A percentile compares a stretch with the other conserved stretches of the same genome.
phyloP scores from a whole-genome alignment of 2,888 invertebrate species.

The Argyra leucocephala region DNA sequence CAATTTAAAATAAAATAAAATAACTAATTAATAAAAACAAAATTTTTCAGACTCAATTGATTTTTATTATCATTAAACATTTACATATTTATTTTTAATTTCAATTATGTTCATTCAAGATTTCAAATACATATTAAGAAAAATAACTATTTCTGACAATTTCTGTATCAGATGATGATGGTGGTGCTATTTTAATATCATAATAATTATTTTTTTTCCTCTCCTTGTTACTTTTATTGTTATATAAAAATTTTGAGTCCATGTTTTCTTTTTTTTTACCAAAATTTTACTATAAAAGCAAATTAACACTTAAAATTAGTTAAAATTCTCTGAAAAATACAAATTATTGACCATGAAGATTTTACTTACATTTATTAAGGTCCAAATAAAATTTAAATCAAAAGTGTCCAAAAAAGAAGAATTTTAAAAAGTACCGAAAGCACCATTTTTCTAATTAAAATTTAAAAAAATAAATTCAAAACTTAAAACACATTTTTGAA shows the following conservation, averaged over 20 bases:
- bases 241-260: background rate
- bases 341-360: slow-evolving; percentile 18
- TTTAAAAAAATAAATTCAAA: too few species aligned
- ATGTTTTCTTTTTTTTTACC: too few species aligned
- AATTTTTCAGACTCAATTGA: too few species aligned
- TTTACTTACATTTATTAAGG: slow-evolving; percentile 10
- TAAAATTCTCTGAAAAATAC: background rate
- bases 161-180: slow-evolving; percentile 16
- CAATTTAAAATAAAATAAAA: too few species aligned
- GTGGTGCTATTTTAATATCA: slow-evolving; percentile 13
- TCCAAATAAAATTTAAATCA: slow-evolving; percentile 8
- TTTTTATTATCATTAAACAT: too few species aligned
- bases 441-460: background rate
- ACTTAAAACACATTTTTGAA: too few species aligned
- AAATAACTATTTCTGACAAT: slow-evolving; percentile 21
- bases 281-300: background rate
- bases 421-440: background rate
- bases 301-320: too few species aligned
- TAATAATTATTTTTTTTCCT: background rate
- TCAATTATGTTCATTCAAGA: too few species aligned
- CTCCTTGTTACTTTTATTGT: background rate
- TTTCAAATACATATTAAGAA: too few species aligned
- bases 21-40: too few species aligned
- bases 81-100: too few species aligned
- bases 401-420: background rate